Evolutionary conservation across 2,888 invertebrate genomes (phyloP).

Genomic region (Synanthedon formicaeformis): DNA sequence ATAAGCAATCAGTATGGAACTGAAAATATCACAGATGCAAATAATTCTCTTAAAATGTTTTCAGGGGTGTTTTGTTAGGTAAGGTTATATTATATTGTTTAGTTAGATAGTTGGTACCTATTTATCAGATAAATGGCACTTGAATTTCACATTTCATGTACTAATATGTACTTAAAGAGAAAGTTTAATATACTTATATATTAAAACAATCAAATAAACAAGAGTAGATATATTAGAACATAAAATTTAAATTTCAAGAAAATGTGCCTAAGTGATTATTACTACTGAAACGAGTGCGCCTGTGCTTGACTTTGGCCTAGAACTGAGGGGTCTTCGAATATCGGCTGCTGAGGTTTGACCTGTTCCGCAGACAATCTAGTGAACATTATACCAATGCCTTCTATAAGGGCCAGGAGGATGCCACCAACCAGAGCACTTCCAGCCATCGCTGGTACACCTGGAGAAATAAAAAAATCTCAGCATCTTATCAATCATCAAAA

Average conservation of each 20-base stretch:
- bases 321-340: slow-evolving; percentile 82
- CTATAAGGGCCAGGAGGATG: slow-evolving; percentile 93
- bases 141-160: no score
- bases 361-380: slow-evolving; percentile 93
- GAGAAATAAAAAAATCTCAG: slow-evolving; percentile 11
- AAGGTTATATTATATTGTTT: no score
- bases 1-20: slow-evolving; percentile 50
- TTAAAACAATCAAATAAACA: no score
- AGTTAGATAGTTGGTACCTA: no score
- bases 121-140: no score
- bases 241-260: no score
- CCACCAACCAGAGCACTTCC: slow-evolving; percentile 97
- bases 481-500: neutral
- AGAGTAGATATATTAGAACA: no score
- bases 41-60: slow-evolving; percentile 30
- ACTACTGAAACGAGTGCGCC: slow-evolving; percentile 43
- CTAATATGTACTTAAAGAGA: no score
- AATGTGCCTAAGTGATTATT: slow-evolving; percentile 3
- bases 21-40: slow-evolving; percentile 65
- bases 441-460: slow-evolving; percentile 85
- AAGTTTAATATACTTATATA: no score
- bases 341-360: slow-evolving; percentile 85
- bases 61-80: neutral
- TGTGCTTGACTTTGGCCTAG: slow-evolving; percentile 69
- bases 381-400: slow-evolving; percentile 96